phyloP scores from a whole-genome alignment of 1,140 invertebrate genomes.

The Dendrolimus punctatus region DNA sequence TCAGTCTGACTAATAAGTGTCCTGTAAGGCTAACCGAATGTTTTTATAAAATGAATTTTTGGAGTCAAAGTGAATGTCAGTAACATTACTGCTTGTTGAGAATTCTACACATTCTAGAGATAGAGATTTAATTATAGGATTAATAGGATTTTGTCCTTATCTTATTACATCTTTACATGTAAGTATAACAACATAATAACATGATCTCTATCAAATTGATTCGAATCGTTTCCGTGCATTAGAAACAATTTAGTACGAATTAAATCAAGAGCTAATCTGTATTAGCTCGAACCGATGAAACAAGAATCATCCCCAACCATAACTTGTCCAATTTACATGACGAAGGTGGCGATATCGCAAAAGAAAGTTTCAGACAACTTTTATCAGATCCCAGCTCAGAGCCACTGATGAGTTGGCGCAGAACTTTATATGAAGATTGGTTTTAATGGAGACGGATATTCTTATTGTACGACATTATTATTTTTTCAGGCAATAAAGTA shows the following conservation, averaged over 20 bases:
- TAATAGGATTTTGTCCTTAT: no score
- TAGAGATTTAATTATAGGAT: no score
- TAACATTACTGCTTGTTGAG: no score
- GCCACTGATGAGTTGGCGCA: slow-evolving; percentile 57
- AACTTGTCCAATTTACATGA: slow-evolving; percentile 68
- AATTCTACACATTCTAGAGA: no score
- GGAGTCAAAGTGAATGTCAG: no score
- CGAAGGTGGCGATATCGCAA: slow-evolving; percentile 63
- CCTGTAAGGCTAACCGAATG: no score
- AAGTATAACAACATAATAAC: not conserved
- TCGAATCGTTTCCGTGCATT: slow-evolving; percentile 16
- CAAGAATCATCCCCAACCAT: slow-evolving; percentile 42
- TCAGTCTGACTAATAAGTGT: no score
- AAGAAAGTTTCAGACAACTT: slow-evolving; percentile 63
- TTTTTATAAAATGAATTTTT: no score
- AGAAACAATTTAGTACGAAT: slow-evolving; percentile 48
- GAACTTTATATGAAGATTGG: slow-evolving; percentile 56
- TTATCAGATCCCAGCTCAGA: slow-evolving; percentile 59
- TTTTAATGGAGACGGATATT: slow-evolving; percentile 37
- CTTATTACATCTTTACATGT: no score
- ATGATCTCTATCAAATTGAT: not conserved
- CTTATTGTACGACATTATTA: no score
- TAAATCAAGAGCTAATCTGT: slow-evolving; percentile 58
- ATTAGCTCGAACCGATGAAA: slow-evolving; percentile 43
- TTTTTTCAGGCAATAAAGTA: no score